These are phyloP conservation scores for Spialia ferax DNA, from an alignment of 2,888 invertebrate species.

Conservation along the genomic window DNA sequence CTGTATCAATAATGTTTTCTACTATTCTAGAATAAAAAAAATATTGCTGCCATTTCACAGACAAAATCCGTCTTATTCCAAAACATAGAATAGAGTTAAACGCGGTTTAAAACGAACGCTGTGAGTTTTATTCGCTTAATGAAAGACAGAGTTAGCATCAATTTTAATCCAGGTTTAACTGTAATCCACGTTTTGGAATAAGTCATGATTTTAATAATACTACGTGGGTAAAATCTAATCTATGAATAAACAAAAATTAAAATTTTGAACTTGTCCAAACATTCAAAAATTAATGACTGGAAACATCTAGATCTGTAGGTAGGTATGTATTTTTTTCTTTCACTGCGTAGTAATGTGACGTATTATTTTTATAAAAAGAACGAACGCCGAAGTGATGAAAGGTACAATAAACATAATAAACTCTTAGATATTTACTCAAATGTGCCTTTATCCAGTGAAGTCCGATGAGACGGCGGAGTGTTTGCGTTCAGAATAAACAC, in stretches of 20 bases:
- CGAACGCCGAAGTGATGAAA: conserved; percentile 5
- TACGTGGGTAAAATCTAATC: too few species aligned
- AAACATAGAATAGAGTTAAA: too few species aligned
- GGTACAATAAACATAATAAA: conserved; percentile 14
- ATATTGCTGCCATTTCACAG: too few species aligned
- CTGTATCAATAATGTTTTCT: background rate
- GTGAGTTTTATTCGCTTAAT: too few species aligned
- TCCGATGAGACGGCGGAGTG: conserved; percentile 25
- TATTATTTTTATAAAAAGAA: conserved; percentile 1
- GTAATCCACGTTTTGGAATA: too few species aligned
- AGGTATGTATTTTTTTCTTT: background rate
- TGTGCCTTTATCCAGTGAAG: conserved; percentile 20
- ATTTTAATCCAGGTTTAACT: too few species aligned
- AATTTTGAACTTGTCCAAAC: background rate
- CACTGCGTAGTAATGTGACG: background rate
- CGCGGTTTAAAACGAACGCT: too few species aligned
- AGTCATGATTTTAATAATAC: too few species aligned
- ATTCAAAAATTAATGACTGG: background rate
- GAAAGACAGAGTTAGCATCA: too few species aligned
- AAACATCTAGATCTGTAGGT: background rate
- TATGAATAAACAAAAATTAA: too few species aligned
- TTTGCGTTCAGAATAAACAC: conserved; percentile 31
- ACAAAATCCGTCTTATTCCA: too few species aligned
- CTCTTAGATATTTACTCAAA: conserved; percentile 9
- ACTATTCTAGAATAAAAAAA: too few species aligned